Evolutionary conservation across 1,140 invertebrate species (phyloP), one percentile per base, ranked within the genome.

Genomic region (Drosophila subobscura): DNA sequence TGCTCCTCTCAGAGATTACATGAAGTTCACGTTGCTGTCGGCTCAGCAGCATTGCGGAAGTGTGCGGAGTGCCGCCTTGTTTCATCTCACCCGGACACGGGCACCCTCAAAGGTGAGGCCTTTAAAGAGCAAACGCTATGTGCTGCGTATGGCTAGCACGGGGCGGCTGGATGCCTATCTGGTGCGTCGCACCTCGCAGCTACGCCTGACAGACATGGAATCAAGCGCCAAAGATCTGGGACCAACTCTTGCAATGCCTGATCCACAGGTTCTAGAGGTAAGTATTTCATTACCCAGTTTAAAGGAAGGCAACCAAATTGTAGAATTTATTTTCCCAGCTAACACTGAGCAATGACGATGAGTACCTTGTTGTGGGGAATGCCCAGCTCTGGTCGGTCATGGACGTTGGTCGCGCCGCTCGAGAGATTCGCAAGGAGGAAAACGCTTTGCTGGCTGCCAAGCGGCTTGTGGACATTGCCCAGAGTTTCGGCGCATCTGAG

Each of bases 1-100:
- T 90, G 95, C 95, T 0, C 93, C 94, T 0, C 93, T 93, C 3
- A 78, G 65, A 65, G 96, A 97, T 63, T 97, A 97, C 68, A 93
- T 97, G 92, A 97, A 96, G 86, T 97, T 96, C 81, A 96, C 96
- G 1, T 92, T 97, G 47, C 91, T 97, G 5, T 94, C 96, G 16
- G 94, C 95, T 1, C 95, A 96, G 70, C 94, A 95, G 52, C 95
- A 96, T 72, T 91, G 96, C 73, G 94, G 95, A 94, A 0, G 94
- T 95, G 81, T 95, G 93, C 78, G 95, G 42, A 96, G 95, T 78
- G 93, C 95, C 1, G 94, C 95, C 12, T 91, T 96, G 51, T 94
- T 95, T 45, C 96, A 97, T 86, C 93, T 97, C n/a, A 92, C 93
- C 1, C 93, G 94, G 57, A 93, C 93, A 4, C 93, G 94, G 53